Evolutionary conservation across 2,888 invertebrate genomes (phyloP).

Genomic region (Rotaria magnacalcarata): DNA sequence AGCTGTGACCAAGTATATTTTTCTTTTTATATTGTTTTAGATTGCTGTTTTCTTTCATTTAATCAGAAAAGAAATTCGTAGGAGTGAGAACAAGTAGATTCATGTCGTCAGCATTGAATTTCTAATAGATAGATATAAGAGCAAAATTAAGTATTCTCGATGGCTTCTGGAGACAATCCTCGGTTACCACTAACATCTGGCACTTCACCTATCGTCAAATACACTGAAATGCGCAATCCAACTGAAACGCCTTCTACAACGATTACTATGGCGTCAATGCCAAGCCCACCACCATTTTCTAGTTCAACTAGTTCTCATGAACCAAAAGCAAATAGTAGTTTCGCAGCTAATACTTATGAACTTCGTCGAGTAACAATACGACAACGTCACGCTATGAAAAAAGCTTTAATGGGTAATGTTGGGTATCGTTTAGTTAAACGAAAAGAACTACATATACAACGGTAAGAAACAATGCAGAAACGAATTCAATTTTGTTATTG

Average conservation of each 20-base stretch:
- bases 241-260: neutral
- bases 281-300: neutral
- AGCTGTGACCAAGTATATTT: constrained; percentile 3
- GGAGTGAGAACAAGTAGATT: neutral
- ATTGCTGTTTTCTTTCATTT: neutral
- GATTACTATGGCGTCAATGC: neutral
- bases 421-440: constrained; percentile 55
- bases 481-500: too few species aligned
- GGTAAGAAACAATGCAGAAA: constrained; percentile 44
- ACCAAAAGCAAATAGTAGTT: neutral
- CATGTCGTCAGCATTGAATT: neutral
- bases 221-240: neutral
- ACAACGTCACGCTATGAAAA: constrained; percentile 10
- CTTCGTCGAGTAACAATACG: constrained; percentile 8
- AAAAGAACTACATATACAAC: constrained; percentile 53
- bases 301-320: neutral
- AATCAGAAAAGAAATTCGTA: neutral
- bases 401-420: constrained; percentile 50
- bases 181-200: neutral
- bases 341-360: neutral
- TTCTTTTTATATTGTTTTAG: neutral
- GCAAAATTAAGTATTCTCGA: neutral
- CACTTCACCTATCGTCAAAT: neutral
- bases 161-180: constrained; percentile 8
- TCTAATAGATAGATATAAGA: neutral